Evolutionary conservation across 2,888 invertebrate species (phyloP), one percentile per base, ranked within the genome.

Genomic region (Drosophila paucipuncta): DNA sequence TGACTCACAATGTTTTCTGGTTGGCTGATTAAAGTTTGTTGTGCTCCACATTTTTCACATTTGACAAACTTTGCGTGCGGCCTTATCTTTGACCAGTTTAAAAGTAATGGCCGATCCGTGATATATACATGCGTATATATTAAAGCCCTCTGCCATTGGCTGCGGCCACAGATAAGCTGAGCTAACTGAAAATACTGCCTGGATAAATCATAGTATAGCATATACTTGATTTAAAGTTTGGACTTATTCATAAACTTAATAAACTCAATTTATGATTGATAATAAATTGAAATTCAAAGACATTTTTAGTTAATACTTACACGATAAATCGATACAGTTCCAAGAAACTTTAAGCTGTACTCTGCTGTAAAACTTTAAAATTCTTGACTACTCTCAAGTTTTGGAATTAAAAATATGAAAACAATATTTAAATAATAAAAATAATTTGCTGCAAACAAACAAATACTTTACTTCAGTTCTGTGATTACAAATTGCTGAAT

Each of bases 21-120:
- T 90, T 91, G 92, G 91, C 71, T 82, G 81, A 80, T 90, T 88
- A 85, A 83, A 90, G 85, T 84, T 79, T 78, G 82, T 75, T 63
- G 62, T 73, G 69, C 53, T 72, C 71, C 57, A 80, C 60, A 59
- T 80, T 58, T 57, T 31, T 39, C 47, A 47, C 47, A 47, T 47
- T 66, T 54, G 50, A 67, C 52, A 37, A 61, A 54, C 43, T 63
- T 61, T 49, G 50, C 22, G 28, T 37, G 10, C n/a, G 49, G 13
- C 30, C 65, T 73, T 79, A 66, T 76, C 73, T 76, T 33, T 22
- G 13, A 47, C 22, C 55, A 25, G 50, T 35, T 52, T 61, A 3
- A 47, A 60, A 61, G 47, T 73, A 73, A 78, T 78, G 78, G 73
- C 78, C 61, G 74, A 71, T 76, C 75, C 43, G 65, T 13, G 39